Percentiles rank a stretch among this genome's conserved stretches.
phyloP scores from a whole-genome alignment of 2,113 vertebrate genomes.

The Pseudonaja textilis region DNA sequence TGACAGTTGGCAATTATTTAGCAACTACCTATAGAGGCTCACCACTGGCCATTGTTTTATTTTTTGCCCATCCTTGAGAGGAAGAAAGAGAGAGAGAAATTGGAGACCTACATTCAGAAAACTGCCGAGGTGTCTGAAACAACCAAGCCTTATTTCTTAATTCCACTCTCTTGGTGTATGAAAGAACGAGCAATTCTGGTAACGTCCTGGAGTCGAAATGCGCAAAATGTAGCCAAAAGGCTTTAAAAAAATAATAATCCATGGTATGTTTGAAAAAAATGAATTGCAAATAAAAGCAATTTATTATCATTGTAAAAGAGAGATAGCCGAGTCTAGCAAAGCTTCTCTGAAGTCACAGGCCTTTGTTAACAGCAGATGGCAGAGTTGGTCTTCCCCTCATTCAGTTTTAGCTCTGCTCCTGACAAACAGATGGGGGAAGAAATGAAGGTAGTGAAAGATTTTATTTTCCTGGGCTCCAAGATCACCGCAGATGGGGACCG shows the following conservation, averaged over 20 bases:
- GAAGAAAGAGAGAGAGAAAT: not conserved
- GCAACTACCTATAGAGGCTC: not conserved
- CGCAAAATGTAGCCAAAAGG: slow-evolving; percentile 36
- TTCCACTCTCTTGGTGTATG: not conserved
- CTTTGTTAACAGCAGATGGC: slow-evolving; percentile 62
- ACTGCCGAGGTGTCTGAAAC: slow-evolving; percentile 13
- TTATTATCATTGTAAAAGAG: slow-evolving; percentile 24
- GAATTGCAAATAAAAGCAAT: not conserved
- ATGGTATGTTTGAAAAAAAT: slow-evolving; percentile 1
- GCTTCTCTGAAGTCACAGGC: not conserved
- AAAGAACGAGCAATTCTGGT: slow-evolving; percentile 47
- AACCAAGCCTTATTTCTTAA: slow-evolving; percentile 23
- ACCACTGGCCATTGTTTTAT: not conserved
- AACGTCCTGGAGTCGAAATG: slow-evolving; percentile 18
- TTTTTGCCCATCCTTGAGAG: not conserved
- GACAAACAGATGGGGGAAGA: too few relatives aligned
- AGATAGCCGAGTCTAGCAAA: slow-evolving; percentile 33
- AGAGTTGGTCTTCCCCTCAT: not conserved
- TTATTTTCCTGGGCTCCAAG: too few relatives aligned
- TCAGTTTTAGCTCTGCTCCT: too few relatives aligned
- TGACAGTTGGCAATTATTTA: too few relatives aligned
- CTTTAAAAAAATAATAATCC: slow-evolving; percentile 11
- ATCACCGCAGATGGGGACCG: too few relatives aligned
- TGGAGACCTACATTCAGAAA: slow-evolving; percentile 21
- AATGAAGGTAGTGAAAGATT: too few relatives aligned